Evolutionary conservation across 1,140 invertebrate genomes (phyloP).

Genomic region (Euura saliciscinereae): DNA sequence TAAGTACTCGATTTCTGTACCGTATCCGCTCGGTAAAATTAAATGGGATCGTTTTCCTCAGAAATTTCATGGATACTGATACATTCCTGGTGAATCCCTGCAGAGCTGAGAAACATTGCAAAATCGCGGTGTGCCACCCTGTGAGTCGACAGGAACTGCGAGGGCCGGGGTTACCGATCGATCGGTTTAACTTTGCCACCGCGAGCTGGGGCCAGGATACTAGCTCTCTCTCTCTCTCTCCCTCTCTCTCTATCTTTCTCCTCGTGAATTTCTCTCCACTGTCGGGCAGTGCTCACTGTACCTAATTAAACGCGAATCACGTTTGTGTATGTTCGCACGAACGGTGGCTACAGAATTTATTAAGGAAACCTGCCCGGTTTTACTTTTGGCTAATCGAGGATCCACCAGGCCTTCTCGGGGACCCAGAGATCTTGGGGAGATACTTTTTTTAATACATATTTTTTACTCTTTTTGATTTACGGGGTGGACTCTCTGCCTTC

Average conservation of each 20-base stretch:
- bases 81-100: background rate
- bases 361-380: background rate
- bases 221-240: background rate
- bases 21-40: background rate
- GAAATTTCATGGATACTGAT: background rate
- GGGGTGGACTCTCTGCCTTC: background rate
- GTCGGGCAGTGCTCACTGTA: background rate
- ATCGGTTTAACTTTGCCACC: background rate
- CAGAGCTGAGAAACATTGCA: background rate
- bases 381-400: background rate
- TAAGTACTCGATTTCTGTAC: background rate
- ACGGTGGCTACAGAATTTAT: background rate
- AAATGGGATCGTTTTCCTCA: background rate
- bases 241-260: background rate
- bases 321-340: background rate
- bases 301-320: background rate
- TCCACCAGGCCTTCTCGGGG: background rate
- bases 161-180: background rate
- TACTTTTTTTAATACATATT: background rate
- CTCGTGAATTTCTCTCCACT: background rate
- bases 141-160: background rate
- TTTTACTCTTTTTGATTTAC: conserved; percentile 6
- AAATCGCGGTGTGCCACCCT: background rate
- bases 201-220: background rate
- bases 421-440: background rate